Evolutionary conservation across 2,113 vertebrate genomes (phyloP).

Genomic region (Microcebus ravelobensis): DNA sequence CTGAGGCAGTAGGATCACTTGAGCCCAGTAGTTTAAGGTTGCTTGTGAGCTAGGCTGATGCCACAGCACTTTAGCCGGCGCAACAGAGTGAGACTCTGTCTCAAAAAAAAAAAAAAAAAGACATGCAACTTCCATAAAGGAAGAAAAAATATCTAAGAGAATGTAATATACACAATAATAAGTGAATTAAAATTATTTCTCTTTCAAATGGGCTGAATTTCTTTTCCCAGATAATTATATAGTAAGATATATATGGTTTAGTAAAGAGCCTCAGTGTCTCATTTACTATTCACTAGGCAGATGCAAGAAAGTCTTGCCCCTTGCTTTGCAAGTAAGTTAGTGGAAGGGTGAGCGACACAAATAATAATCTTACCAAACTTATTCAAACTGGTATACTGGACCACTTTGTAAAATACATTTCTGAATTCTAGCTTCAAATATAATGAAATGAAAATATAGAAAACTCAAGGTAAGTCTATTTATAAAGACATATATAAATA

Average conservation of each 20-base stretch:
- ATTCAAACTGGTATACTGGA: neutral
- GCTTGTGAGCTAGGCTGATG: too few species aligned
- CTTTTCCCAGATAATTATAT: neutral
- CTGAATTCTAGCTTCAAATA: conserved; percentile 30
- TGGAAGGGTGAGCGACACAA: neutral
- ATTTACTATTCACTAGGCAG: neutral
- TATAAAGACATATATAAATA: neutral
- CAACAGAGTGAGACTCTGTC: too few species aligned
- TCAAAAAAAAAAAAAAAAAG: neutral
- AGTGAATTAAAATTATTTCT: conserved; percentile 5
- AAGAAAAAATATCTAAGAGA: neutral
- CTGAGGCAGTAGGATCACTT: too few species aligned
- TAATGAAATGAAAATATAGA: neutral
- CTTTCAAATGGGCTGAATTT: conserved; percentile 40
- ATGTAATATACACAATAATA: neutral
- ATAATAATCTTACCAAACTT: neutral
- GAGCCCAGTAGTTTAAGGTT: too few species aligned
- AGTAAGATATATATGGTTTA: neutral
- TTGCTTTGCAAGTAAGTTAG: neutral
- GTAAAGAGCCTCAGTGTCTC: neutral
- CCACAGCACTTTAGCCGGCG: too few species aligned
- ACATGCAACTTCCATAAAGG: neutral
- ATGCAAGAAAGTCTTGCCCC: neutral
- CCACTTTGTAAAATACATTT: conserved; percentile 24
- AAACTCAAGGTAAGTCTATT: neutral